Evolutionary conservation across 1,140 invertebrate species (phyloP).

Genomic region (Microvelia longipes): DNA sequence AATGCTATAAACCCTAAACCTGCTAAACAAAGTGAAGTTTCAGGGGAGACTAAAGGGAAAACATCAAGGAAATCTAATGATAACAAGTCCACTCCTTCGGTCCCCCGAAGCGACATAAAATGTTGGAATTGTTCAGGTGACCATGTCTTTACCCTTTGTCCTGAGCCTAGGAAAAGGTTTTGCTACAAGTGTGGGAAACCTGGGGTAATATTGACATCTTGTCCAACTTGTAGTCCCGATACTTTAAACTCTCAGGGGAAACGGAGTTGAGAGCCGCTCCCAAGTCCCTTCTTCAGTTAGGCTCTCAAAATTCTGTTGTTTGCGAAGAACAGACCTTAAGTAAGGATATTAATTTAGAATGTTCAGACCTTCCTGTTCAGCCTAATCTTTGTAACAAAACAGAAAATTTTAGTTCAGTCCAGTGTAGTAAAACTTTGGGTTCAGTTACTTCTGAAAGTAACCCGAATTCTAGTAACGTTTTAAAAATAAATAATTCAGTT

Average conservation of each 20-base stretch:
- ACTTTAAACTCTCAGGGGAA: neutral
- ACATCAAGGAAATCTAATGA: too few relatives aligned
- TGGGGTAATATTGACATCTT: neutral
- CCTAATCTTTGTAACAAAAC: neutral
- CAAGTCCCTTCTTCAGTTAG: neutral
- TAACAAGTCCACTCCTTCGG: neutral
- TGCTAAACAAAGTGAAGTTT: neutral
- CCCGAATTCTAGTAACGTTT: neutral
- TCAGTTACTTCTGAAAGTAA: neutral
- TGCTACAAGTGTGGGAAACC: neutral
- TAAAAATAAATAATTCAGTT: too few relatives aligned
- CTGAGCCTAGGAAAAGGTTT: neutral
- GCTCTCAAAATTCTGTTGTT: neutral
- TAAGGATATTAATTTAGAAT: too few relatives aligned
- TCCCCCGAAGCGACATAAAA: neutral
- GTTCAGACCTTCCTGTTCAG: neutral
- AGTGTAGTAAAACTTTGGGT: neutral
- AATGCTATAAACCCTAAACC: neutral
- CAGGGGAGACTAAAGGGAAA: too few relatives aligned
- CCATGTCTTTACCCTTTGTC: neutral
- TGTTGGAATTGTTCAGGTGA: neutral
- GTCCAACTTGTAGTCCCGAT: neutral
- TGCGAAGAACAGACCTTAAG: too few relatives aligned
- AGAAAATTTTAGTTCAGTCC: neutral
- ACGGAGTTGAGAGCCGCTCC: neutral